phyloP scores from a whole-genome alignment of 2,888 invertebrate genomes.

The Orthosia gothica region DNA sequence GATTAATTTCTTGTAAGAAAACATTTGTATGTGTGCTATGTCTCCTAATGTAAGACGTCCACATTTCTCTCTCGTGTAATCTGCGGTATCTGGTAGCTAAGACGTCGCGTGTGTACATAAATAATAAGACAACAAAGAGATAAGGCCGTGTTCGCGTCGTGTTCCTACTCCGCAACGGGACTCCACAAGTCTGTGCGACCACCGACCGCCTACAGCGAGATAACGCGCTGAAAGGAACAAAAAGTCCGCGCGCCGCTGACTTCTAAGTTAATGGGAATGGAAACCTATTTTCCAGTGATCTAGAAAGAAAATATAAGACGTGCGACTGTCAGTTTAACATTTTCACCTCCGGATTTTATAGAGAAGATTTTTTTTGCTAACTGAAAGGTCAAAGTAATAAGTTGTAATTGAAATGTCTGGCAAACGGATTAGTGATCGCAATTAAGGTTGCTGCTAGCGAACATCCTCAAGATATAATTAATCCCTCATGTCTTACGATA shows the following conservation, averaged over 20 bases:
- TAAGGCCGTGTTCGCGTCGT: slow-evolving; percentile 26
- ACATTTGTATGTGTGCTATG: background rate
- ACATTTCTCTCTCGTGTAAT: slow-evolving; percentile 27
- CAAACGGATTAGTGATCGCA: background rate
- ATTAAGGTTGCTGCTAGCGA: background rate
- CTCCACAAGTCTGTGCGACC: slow-evolving; percentile 10
- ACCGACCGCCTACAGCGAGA: slow-evolving; percentile 34
- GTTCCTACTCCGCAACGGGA: background rate
- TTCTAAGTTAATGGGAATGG: slow-evolving; percentile 3
- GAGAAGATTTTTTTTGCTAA: too few relatives aligned
- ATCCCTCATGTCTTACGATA: background rate
- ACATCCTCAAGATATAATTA: background rate
- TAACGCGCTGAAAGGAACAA: slow-evolving; percentile 39
- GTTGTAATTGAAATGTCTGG: background rate
- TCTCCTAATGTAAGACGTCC: background rate
- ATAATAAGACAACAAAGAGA: slow-evolving; percentile 60
- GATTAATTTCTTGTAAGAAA: slow-evolving; percentile 17
- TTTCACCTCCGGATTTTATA: background rate
- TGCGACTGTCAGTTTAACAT: background rate
- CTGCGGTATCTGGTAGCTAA: slow-evolving; percentile 22
- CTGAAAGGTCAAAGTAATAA: background rate
- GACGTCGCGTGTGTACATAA: slow-evolving; percentile 48
- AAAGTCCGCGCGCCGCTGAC: slow-evolving; percentile 10
- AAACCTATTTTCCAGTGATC: slow-evolving; percentile 26
- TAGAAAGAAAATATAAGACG: slow-evolving; percentile 15